Percentiles rank a stretch among this genome's conserved stretches.
Conservation (phyloP, 2,113 vertebrate genomes). For the Gymnogyps californianus region DNA sequence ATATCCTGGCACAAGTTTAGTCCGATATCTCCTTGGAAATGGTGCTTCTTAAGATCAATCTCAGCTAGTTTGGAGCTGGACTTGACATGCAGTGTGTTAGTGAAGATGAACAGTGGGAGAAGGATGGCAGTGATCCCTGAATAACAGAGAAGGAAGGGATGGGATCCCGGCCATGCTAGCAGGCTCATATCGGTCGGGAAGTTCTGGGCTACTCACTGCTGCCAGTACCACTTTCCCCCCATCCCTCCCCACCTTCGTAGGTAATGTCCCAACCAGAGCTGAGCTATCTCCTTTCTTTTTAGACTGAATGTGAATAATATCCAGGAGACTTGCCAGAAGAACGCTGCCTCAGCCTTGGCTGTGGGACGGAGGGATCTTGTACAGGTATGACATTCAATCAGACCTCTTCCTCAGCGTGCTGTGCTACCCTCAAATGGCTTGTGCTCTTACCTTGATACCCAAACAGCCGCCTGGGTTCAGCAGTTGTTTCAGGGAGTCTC, state of each 20-base stretch:
- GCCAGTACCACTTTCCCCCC: neutral
- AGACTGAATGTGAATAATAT: slow-evolving; percentile 93
- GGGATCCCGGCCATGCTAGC: neutral
- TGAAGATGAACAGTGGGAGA: neutral
- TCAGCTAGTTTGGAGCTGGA: neutral
- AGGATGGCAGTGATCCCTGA: neutral
- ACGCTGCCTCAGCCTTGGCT: slow-evolving; percentile 83
- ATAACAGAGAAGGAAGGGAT: neutral
- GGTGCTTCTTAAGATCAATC: neutral
- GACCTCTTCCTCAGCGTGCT: neutral
- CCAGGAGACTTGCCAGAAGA: slow-evolving; percentile 96
- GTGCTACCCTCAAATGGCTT: neutral
- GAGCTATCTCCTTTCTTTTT: neutral
- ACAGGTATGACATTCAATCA: slow-evolving; percentile 75
- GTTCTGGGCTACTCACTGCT: neutral
- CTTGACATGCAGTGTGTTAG: neutral
- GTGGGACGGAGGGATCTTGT: slow-evolving; percentile 91
- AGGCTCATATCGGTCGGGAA: neutral
- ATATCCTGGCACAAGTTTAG: neutral
- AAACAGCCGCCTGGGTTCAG: neutral
- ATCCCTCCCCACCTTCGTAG: neutral
- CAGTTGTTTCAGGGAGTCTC: neutral
- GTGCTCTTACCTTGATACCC: neutral
- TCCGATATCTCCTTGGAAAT: neutral
- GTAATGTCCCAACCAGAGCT: neutral